These are phyloP conservation scores for Pseudomyrmex flavicornis DNA, from an alignment of 1,140 invertebrate genomes.

Conservation along the genomic window DNA sequence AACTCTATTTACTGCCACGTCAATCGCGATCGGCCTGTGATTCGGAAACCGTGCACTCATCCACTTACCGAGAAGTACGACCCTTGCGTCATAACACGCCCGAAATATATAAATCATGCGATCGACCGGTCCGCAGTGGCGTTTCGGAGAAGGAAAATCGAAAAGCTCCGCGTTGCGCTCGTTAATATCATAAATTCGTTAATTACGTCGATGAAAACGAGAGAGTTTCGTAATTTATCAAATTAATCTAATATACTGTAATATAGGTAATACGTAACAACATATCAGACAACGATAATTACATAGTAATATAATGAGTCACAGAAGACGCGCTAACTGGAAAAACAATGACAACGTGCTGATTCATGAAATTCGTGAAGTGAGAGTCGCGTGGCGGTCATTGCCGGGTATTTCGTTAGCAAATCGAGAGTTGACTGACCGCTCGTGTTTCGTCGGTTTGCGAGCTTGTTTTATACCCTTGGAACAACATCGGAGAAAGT, in stretches of 20 bases:
- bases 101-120: conserved; percentile 15
- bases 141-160: conserved; percentile 1
- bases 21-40: too few relatives aligned
- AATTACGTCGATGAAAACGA: neutral
- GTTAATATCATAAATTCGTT: conserved; percentile 3
- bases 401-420: conserved; percentile 43
- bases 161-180: neutral
- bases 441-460: neutral
- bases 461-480: conserved; percentile 33
- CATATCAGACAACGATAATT: neutral
- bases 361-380: conserved; percentile 65
- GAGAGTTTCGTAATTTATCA: neutral
- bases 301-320: neutral
- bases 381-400: conserved; percentile 65
- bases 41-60: conserved; percentile 53
- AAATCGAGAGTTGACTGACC: conserved; percentile 45
- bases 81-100: conserved; percentile 28
- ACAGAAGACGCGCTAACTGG: too few relatives aligned
- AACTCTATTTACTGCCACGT: too few relatives aligned
- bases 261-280: too few relatives aligned
- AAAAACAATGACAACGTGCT: conserved; percentile 30
- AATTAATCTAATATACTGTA: neutral
- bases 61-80: conserved; percentile 42
- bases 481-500: conserved; percentile 40
- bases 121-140: neutral